A percentile compares a stretch with the other conserved stretches of the same genome.
Conservation (phyloP, 2,888 invertebrate species). For the Rhopalosiphum nymphaeae region DNA sequence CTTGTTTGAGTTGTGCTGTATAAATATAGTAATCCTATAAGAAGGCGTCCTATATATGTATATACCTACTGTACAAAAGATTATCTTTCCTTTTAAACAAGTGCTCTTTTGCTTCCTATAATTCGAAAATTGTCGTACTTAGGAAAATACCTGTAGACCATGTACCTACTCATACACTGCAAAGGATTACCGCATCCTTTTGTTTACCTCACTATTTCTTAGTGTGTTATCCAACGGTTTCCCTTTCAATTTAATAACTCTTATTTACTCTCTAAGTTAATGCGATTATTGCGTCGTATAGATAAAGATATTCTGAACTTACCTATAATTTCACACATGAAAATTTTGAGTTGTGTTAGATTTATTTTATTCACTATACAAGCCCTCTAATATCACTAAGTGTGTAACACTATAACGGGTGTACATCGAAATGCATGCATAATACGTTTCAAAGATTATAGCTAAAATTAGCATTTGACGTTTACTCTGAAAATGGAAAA, state of each 20-base stretch:
- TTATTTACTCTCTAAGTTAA: background rate
- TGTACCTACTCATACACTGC: background rate
- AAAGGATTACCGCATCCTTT: slow-evolving; percentile 6
- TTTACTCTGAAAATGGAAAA: background rate
- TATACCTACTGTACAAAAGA: slow-evolving; percentile 2
- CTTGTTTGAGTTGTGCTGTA: slow-evolving; percentile 16
- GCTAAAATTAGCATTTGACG: background rate
- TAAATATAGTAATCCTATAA: slow-evolving; percentile 6
- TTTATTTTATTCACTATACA: background rate
- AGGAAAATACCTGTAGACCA: background rate
- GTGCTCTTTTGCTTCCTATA: background rate
- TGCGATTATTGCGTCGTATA: background rate
- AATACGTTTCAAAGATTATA: background rate
- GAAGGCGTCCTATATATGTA: background rate
- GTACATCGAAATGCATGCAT: background rate
- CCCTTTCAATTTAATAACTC: slow-evolving; percentile 8
- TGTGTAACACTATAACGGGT: background rate
- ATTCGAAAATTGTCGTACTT: background rate
- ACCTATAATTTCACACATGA: background rate
- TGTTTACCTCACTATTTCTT: slow-evolving; percentile 7
- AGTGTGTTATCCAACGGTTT: slow-evolving; percentile 4
- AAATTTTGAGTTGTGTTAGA: background rate
- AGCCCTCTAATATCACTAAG: background rate
- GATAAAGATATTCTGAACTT: background rate
- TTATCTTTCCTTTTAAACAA: slow-evolving; percentile 19